Evolutionary conservation across 2,888 invertebrate species (phyloP), one percentile per base, ranked within the genome.

Genomic region (Thyatira batis): DNA sequence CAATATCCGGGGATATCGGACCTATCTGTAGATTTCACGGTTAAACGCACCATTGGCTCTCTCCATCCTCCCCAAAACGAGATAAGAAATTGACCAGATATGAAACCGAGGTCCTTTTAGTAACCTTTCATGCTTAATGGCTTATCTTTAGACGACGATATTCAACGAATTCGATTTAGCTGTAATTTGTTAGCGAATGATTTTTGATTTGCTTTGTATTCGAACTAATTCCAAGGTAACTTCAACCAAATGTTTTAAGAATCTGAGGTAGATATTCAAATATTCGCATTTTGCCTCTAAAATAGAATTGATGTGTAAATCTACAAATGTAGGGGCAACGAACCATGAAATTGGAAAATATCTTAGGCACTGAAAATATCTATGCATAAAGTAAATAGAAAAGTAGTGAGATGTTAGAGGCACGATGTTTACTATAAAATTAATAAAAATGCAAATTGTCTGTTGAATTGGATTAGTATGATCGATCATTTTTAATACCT

Each of bases 21-120:
- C 80, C 77, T 90, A 91, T 91, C 91, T 85, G 71, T 69, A 81
- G 82, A 87, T 89, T 91, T 91, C 89, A 92, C 89, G 89, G 87
- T 84, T 86, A 87, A 81, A 85, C 81, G 91, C 88, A 85, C 84
- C 83, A 86, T 84, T 90, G 84, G 76, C 62, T 83, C 69, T 70
- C 75, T 77, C 82, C 81, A 83, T 85, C 85, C 82, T 83, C 80
- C 81, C 81, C 76, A 72, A 75, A 65, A 78, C 68, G 62, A 86
- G 89, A 90, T 90, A 90, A 89, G 88, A 82, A 86, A 87, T 87
- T 82, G 84, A 84, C 82, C 83, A 82, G 84, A 86, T 86, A 82
- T 75, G 70, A 71, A 74, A 74, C 73, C 72, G 73, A 76, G 78
- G 73, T 77, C 78, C 76, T 82, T 81, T 76, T 68, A 71, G 64